Conservation (phyloP, 2,797 vertebrate genomes). For the Ambastaia sidthimunki region DNA sequence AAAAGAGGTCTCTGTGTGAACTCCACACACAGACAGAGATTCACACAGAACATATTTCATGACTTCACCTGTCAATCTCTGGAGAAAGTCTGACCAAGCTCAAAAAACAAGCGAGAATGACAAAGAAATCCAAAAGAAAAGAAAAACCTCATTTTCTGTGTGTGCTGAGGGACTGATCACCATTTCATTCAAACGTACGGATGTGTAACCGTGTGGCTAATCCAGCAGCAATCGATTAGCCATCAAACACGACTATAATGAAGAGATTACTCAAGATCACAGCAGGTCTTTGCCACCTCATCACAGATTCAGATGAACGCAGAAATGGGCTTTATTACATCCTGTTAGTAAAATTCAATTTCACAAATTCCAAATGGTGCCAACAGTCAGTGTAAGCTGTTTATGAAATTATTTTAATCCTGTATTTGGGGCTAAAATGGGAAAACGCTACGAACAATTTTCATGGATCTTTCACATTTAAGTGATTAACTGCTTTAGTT, state of each 20-base stretch:
- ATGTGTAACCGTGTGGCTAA: conserved; percentile 10
- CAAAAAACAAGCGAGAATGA: neutral
- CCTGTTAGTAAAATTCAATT: conserved; percentile 43
- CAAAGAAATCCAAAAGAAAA: neutral
- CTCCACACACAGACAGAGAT: neutral
- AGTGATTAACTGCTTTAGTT: conserved; percentile 35
- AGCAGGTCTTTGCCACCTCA: conserved; percentile 27
- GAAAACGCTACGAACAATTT: conserved; percentile 34
- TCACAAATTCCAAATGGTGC: conserved; percentile 18
- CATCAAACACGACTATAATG: conserved; percentile 12
- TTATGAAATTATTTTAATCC: conserved; percentile 48
- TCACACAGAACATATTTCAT: conserved; percentile 1
- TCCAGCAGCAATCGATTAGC: conserved; percentile 22
- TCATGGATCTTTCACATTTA: conserved; percentile 45
- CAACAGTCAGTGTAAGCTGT: conserved; percentile 34
- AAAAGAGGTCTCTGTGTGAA: neutral
- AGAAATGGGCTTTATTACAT: conserved; percentile 35
- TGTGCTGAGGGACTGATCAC: conserved; percentile 10
- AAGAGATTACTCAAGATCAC: conserved; percentile 36
- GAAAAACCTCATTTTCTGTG: neutral
- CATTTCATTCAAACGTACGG: neutral
- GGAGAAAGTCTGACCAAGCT: neutral
- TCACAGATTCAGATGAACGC: conserved; percentile 16
- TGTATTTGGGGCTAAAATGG: conserved; percentile 31
- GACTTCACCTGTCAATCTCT: conserved; percentile 2